Conservation (phyloP, 2,888 invertebrate genomes). For the Agriopis marginaria region DNA sequence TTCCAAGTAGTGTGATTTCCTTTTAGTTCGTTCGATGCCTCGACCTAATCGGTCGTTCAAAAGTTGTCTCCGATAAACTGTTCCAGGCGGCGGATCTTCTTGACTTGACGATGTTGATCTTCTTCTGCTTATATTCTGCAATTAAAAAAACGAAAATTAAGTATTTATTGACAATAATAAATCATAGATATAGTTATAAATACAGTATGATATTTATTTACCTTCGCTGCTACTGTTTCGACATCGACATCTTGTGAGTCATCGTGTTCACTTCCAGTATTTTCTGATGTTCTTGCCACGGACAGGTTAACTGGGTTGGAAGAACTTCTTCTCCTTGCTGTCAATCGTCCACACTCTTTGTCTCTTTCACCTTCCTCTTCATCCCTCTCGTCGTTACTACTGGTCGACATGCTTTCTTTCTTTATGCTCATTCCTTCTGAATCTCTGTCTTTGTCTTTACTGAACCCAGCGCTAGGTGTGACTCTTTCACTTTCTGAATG, state of each 20-base stretch:
- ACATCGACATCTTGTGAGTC: slow-evolving; percentile 84
- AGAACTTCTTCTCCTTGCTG: slow-evolving; percentile 89
- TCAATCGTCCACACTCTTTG: slow-evolving; percentile 79
- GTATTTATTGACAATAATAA: not conserved
- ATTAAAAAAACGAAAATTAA: slow-evolving; percentile 41
- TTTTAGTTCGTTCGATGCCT: slow-evolving; percentile 87
- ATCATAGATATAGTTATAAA: not conserved
- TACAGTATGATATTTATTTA: slow-evolving; percentile 47
- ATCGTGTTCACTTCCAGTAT: slow-evolving; percentile 86
- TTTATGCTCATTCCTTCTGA: slow-evolving; percentile 81
- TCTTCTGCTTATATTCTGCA: slow-evolving; percentile 78
- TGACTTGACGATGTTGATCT: slow-evolving; percentile 83
- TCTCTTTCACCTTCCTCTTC: slow-evolving; percentile 85
- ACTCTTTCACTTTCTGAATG: slow-evolving; percentile 82
- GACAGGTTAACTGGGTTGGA: slow-evolving; percentile 94
- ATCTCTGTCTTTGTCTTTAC: slow-evolving; percentile 79
- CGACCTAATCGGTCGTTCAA: slow-evolving; percentile 87
- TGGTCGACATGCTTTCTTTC: slow-evolving; percentile 83
- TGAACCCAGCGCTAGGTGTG: slow-evolving; percentile 79
- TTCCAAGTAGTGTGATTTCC: slow-evolving; percentile 88
- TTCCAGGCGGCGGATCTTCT: slow-evolving; percentile 83
- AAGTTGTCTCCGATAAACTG: slow-evolving; percentile 87
- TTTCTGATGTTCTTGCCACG: slow-evolving; percentile 84
- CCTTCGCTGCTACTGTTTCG: slow-evolving; percentile 84
- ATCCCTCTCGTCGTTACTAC: slow-evolving; percentile 83